Evolutionary conservation across 2,113 vertebrate genomes (phyloP), one percentile per base, ranked within the genome.

Genomic region (Scomber japonicus): DNA sequence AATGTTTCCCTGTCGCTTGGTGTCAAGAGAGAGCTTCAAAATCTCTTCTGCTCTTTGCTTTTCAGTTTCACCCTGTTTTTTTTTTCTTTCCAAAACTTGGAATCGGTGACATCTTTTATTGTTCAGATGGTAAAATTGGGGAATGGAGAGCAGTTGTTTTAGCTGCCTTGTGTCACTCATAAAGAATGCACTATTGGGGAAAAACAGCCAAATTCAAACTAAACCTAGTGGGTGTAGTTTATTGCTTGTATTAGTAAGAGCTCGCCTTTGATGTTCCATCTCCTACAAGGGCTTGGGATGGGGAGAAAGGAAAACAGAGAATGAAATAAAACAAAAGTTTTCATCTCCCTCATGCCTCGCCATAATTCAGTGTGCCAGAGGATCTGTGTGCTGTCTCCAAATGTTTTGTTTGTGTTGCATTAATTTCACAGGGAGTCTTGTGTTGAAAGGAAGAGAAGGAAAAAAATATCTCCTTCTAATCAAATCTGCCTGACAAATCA

Each of bases 321-420:
- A 75, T 71, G 64, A 88, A 91, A 86, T 88, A 67, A 86, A 90
- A 89, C 77, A 87, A 91, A 91, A 88, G 84, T 91, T 92, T 84
- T 71, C 64, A 80, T 90, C 69, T 89, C 88, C 88, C 85, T 30
- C 46, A 77, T 86, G 86, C 64, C 76, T 86, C 59, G 68, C 76
- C 56, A 75, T 89, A 80, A 91, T 87, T 89, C 75, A 51, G 70
- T 44, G 72, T 78, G 90, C 88, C 83, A 78, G 68, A 76, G 68
- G 83, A 85, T 83, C 81, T 67, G 67, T 31, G 70, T 17, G 35
- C 50, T 24, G 60, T 81, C 83, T 81, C 61, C 89, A 82, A 88
- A 82, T 88, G 75, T 80, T 91, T 91, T 90, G 83, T 90, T 94
- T 90, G 85, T 78, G 76, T 80, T 76, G 87, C 79, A 73, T 86